phyloP scores from a whole-genome alignment of 2,113 vertebrate genomes.

The Python bivittatus region DNA sequence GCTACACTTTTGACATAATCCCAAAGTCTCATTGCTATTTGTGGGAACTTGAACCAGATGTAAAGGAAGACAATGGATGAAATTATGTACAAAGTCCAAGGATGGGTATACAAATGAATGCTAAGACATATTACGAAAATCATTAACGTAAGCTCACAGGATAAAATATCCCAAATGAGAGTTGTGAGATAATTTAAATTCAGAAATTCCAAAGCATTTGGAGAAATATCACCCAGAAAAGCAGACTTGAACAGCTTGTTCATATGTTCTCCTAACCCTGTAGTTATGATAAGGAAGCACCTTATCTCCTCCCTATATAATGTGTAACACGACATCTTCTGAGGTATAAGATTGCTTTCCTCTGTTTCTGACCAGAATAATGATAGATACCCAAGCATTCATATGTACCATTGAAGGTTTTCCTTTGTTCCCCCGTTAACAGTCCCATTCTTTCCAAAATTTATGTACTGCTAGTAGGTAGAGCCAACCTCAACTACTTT shows the following conservation, averaged over 20 bases:
- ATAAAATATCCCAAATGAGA: constrained; percentile 36
- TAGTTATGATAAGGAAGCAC: not conserved
- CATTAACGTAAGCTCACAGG: constrained; percentile 20
- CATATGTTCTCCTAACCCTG: not conserved
- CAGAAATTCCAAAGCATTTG: constrained; percentile 52
- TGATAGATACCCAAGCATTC: not conserved
- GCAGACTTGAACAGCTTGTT: constrained; percentile 4
- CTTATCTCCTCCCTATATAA: not conserved
- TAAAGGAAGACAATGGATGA: not conserved
- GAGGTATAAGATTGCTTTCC: not conserved
- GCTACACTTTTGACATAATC: not conserved
- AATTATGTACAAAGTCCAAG: not conserved
- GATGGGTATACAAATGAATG: not conserved
- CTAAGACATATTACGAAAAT: constrained; percentile 3
- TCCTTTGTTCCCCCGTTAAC: not conserved
- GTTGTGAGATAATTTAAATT: constrained; percentile 15
- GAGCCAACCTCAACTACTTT: too few relatives aligned
- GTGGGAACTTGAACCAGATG: not conserved
- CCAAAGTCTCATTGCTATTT: not conserved
- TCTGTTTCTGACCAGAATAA: not conserved
- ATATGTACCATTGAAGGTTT: not conserved
- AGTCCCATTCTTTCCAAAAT: not conserved
- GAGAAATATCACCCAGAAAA: constrained; percentile 33
- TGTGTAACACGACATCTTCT: not conserved
- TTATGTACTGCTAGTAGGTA: too few relatives aligned